These are phyloP conservation scores for Aptenodytes forsteri DNA, from an alignment of 2,113 vertebrate species.

Conservation along the genomic window DNA sequence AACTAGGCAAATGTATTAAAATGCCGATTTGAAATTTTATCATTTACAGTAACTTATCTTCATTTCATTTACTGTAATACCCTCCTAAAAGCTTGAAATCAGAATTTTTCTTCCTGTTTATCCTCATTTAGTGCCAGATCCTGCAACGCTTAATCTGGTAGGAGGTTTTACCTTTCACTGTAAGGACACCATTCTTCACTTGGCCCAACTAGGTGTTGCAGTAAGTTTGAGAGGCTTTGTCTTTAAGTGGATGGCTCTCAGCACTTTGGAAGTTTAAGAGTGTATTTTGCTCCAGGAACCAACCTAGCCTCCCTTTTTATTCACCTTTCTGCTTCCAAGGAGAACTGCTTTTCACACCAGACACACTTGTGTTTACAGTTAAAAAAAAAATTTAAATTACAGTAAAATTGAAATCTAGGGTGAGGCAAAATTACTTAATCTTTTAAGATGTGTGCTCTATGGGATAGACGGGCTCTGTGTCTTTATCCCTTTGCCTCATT, in stretches of 20 bases:
- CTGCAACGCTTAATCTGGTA: not conserved
- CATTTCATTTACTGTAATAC: not conserved
- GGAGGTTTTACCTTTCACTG: not conserved
- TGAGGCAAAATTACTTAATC: conserved; percentile 44
- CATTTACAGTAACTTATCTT: not conserved
- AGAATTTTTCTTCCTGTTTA: not conserved
- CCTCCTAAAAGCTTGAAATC: not conserved
- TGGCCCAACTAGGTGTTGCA: not conserved
- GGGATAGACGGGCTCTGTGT: conserved; percentile 10
- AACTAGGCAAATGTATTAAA: not conserved
- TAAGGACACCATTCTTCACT: not conserved
- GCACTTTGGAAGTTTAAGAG: not conserved
- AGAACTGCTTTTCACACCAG: not conserved
- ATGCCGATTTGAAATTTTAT: not conserved
- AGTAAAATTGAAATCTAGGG: conserved; percentile 24
- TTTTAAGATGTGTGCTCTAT: conserved; percentile 11
- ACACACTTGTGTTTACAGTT: conserved; percentile 12
- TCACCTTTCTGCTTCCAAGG: not conserved
- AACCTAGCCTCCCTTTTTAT: not conserved
- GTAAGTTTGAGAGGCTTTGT: not conserved
- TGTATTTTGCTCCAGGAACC: not conserved
- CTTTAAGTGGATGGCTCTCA: not conserved
- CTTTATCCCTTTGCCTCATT: conserved; percentile 33
- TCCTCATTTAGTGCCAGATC: not conserved
- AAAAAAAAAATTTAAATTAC: not conserved